These are phyloP conservation scores for Oophaga sylvatica DNA, from an alignment of 2,797 vertebrate species.

Conservation along the genomic window DNA sequence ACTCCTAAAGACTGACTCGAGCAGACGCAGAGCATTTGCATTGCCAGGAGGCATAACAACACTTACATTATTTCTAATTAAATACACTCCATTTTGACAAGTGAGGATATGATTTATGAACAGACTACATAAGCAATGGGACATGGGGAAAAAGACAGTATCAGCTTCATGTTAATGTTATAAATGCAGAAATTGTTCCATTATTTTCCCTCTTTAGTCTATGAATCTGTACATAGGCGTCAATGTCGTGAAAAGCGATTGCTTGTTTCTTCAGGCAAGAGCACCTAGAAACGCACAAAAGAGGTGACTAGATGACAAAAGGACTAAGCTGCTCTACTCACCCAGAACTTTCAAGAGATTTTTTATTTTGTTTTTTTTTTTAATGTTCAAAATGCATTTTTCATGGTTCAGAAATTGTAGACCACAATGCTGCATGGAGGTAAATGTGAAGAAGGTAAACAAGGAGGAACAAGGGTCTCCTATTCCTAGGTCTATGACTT, in stretches of 20 bases:
- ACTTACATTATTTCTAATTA: slow-evolving; percentile 12
- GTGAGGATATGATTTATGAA: slow-evolving; percentile 2
- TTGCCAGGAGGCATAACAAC: slow-evolving; percentile 10
- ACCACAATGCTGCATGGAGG: neutral
- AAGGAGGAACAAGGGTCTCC: too few species aligned
- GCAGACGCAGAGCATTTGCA: neutral
- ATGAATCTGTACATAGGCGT: neutral
- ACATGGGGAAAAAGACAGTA: neutral
- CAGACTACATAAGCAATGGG: neutral
- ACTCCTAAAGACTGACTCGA: neutral
- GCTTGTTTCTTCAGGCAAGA: neutral
- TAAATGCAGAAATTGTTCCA: neutral
- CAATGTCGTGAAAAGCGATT: neutral
- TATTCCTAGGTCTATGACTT: neutral
- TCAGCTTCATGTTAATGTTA: neutral
- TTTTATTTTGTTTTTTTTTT: too few species aligned
- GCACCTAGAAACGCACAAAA: neutral
- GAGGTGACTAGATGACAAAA: neutral
- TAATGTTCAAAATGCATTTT: too few species aligned
- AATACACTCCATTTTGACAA: neutral
- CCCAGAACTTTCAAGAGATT: too few species aligned
- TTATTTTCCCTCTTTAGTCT: neutral
- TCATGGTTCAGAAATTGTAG: too few species aligned
- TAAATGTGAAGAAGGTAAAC: too few species aligned
- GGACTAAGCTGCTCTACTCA: neutral